Evolutionary conservation across 1,140 invertebrate genomes (phyloP).

Genomic region (Sarcophaga bullata): DNA sequence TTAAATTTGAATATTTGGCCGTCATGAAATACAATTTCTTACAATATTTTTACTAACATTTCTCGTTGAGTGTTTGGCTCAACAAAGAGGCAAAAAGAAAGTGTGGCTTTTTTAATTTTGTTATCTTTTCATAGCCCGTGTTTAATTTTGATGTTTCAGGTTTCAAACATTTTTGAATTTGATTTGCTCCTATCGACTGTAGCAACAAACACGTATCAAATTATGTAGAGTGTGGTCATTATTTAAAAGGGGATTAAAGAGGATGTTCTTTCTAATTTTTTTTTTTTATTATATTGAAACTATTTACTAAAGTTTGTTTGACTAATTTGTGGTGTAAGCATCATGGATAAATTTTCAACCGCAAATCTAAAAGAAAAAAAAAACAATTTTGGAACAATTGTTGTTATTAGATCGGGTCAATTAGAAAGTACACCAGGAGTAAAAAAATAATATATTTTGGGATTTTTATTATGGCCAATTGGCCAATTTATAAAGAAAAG

Average conservation of each 20-base stretch:
- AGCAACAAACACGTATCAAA: neutral
- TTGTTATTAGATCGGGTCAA: too few relatives aligned
- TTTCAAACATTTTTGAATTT: neutral
- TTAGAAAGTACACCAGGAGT: too few relatives aligned
- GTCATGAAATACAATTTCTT: too few relatives aligned
- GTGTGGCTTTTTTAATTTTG: neutral
- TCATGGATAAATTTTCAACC: neutral
- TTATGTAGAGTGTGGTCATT: neutral
- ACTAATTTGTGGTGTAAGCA: slow-evolving; percentile 21
- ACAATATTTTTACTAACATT: neutral
- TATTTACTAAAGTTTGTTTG: neutral
- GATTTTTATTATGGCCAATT: too few relatives aligned
- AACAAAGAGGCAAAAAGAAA: neutral
- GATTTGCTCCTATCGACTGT: neutral
- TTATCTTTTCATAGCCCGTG: neutral
- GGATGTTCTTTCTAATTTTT: neutral
- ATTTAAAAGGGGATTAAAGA: neutral
- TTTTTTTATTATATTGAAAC: neutral
- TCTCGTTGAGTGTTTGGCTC: neutral
- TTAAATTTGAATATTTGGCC: too few relatives aligned
- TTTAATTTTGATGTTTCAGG: neutral
- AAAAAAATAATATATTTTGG: too few relatives aligned
- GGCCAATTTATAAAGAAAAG: too few relatives aligned
- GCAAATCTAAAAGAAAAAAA: neutral
- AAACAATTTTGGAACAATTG: neutral